Evolutionary conservation across 2,797 vertebrate species (phyloP), one percentile per base, ranked within the genome.

Genomic region (Toxotes lorentzi): DNA sequence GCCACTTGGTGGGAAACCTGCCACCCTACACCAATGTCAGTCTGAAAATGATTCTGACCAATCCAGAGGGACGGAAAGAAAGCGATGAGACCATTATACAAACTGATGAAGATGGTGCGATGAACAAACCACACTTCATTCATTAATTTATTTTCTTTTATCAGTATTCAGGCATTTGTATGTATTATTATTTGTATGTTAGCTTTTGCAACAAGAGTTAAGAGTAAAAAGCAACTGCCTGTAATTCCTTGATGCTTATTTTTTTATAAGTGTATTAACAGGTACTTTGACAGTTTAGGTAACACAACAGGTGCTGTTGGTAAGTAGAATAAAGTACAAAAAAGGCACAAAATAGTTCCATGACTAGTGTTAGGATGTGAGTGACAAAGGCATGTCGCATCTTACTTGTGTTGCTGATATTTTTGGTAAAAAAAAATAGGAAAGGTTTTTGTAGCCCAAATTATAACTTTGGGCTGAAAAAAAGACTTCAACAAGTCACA

Each of bases 31-130:
- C 98, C 17, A 99, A 99, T 3, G 97, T 99, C 89, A 99, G 97
- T 86, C 96, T 99, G 80, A 99, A 98, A 91, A 99, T 99, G 98
- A 99, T 99, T 84, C 93, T 99, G 81, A 99, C 97, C 82, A 99
- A 99, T 76, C 98, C 98, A 0, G 98, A 99, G 90, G 98, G 98
- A 27, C 96, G 98, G 64, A 99, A 99, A 88, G 98, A 99, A 87
- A 99, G 98, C 0, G 98, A 99, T 57, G 97, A 99, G 92, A 99
- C 98, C 1, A 79, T 99, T 78, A 98, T 99, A 78, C 98, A 99
- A 86, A 99, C 98, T 0, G 97, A 99, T 14, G 98, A 99, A 92
- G 98, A 99, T 1, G 98, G 98, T 99, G 93, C 1, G 94, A 71
- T 11, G 34, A 12, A 56, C 23, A 32, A 23, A 76, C 10, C 9